Percentiles rank a stretch among this genome's conserved stretches.
Evolutionary conservation across 1,140 invertebrate species (phyloP).

Genomic region (Pogonomyrmex californicus): DNA sequence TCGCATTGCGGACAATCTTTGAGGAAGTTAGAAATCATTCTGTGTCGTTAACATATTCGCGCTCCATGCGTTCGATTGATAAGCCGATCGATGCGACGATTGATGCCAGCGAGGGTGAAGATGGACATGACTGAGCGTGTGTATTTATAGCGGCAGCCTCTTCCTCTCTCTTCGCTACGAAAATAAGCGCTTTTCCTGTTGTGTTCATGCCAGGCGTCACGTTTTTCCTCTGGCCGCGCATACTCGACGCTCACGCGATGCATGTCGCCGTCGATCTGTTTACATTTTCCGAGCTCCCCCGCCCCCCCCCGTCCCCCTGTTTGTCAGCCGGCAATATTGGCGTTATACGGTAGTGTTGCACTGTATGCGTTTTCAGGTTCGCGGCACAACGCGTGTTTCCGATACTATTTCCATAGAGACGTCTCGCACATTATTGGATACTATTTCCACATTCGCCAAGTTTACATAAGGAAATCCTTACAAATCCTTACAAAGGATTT

Average conservation of each 20-base stretch:
- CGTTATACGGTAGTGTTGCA: slow-evolving; percentile 4
- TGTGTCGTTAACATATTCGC: neutral
- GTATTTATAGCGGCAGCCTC: slow-evolving; percentile 50
- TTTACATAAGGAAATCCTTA: neutral
- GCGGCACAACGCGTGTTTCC: neutral
- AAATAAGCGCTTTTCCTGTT: slow-evolving; percentile 63
- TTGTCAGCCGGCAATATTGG: slow-evolving; percentile 10
- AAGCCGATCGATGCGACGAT: neutral
- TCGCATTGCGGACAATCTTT: neutral
- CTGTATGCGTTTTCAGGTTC: neutral
- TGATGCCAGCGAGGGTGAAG: slow-evolving; percentile 32
- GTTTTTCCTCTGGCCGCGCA: slow-evolving; percentile 28
- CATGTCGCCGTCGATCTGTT: slow-evolving; percentile 27
- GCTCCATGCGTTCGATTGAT: neutral
- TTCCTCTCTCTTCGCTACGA: slow-evolving; percentile 48
- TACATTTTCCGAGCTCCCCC: slow-evolving; percentile 32
- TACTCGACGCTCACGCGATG: slow-evolving; percentile 37
- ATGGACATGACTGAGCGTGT: slow-evolving; percentile 3
- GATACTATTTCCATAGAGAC: slow-evolving; percentile 5
- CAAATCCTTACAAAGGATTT: neutral
- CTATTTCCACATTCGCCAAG: neutral
- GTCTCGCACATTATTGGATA: neutral
- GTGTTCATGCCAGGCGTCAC: slow-evolving; percentile 44
- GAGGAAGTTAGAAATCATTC: neutral
- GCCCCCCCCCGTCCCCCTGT: neutral